Conservation (phyloP, 2,113 vertebrate species). For the Dromaius novaehollandiae region DNA sequence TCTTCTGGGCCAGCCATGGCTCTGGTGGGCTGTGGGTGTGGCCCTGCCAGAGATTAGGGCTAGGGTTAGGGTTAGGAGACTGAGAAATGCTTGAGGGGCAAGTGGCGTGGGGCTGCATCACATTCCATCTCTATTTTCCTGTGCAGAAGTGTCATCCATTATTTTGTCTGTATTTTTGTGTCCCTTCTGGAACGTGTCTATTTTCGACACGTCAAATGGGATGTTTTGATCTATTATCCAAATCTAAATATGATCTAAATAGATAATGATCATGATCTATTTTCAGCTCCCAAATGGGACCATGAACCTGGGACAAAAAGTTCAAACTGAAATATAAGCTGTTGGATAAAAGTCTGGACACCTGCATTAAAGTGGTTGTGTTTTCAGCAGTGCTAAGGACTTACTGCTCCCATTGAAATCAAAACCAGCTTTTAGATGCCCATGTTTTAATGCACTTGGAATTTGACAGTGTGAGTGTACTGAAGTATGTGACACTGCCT, state of each 20-base stretch:
- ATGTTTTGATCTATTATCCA: too few relatives aligned
- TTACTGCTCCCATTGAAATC: not conserved
- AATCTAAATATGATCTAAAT: too few relatives aligned
- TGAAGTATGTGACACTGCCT: not conserved
- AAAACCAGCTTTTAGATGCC: not conserved
- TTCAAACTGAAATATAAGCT: not conserved
- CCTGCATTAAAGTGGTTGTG: not conserved
- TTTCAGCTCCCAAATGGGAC: not conserved
- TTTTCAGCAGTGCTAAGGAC: not conserved
- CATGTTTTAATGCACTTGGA: not conserved
- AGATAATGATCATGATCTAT: too few relatives aligned
- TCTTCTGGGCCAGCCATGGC: too few relatives aligned
- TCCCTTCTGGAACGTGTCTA: not conserved
- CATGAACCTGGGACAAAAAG: not conserved
- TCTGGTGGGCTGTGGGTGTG: too few relatives aligned
- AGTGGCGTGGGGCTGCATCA: not conserved
- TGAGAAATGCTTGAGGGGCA: too few relatives aligned
- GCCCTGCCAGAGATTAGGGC: too few relatives aligned
- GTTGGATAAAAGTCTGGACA: not conserved
- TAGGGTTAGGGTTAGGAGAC: too few relatives aligned
- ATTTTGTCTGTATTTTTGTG: not conserved
- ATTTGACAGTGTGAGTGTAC: not conserved
- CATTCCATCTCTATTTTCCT: constrained; percentile 25
- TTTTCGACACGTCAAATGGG: not conserved
- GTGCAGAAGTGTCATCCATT: constrained; percentile 11